Evolutionary conservation across 1,140 invertebrate genomes (phyloP).

Genomic region (Megathymus violae): DNA sequence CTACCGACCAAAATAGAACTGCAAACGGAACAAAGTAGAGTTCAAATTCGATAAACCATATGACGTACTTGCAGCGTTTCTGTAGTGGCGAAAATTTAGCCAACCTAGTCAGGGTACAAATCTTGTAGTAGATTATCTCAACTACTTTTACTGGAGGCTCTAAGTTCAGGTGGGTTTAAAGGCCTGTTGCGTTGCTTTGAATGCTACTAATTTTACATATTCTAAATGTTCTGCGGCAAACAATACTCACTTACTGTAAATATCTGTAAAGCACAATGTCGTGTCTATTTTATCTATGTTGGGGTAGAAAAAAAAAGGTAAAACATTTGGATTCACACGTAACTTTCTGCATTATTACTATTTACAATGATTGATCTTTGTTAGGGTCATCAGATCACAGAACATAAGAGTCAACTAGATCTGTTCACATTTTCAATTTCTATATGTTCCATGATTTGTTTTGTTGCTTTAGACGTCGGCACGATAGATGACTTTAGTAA

Average conservation of each 20-base stretch:
- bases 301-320: too few relatives aligned
- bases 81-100: slow-evolving; percentile 36
- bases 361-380: too few relatives aligned
- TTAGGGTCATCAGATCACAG: too few relatives aligned
- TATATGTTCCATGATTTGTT: too few relatives aligned
- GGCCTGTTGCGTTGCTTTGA: slow-evolving; percentile 41
- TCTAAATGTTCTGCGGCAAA: slow-evolving; percentile 5
- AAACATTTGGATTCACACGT: too few relatives aligned
- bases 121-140: slow-evolving; percentile 72
- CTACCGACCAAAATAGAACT: slow-evolving; percentile 45
- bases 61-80: slow-evolving; percentile 33
- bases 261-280: too few relatives aligned
- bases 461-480: too few relatives aligned
- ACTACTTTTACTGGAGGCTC: slow-evolving; percentile 67
- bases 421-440: too few relatives aligned
- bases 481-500: too few relatives aligned
- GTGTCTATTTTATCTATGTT: too few relatives aligned
- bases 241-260: slow-evolving; percentile 23
- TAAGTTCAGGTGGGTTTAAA: slow-evolving; percentile 58
- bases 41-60: slow-evolving; percentile 34
- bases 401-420: too few relatives aligned
- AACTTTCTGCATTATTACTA: too few relatives aligned
- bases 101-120: slow-evolving; percentile 75
- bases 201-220: slow-evolving; percentile 30
- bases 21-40: slow-evolving; percentile 46